These are phyloP conservation scores for Nylanderia fulva DNA, from an alignment of 1,140 invertebrate species.

Conservation along the genomic window DNA sequence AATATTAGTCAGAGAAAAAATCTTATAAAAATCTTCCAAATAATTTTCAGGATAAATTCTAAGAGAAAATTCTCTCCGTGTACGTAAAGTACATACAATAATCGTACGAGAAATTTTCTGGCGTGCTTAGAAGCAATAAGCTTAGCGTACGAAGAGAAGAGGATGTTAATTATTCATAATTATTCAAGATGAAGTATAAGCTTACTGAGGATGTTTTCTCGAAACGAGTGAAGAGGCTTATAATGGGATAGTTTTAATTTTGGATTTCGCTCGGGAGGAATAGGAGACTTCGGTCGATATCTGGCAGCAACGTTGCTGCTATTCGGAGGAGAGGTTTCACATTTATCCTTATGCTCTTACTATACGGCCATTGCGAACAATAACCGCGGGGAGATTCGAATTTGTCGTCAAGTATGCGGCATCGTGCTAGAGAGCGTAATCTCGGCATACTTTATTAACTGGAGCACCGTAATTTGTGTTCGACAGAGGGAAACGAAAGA, in stretches of 20 bases:
- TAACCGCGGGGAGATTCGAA: conserved; percentile 64
- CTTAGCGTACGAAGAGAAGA: not conserved
- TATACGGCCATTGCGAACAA: conserved; percentile 69
- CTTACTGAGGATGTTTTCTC: not conserved
- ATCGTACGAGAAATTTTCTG: not conserved
- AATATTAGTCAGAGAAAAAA: too few species aligned
- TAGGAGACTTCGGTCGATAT: conserved; percentile 51
- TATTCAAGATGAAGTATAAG: not conserved
- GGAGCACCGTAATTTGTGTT: not conserved
- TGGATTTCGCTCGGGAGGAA: conserved; percentile 12
- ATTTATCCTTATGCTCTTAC: conserved; percentile 75
- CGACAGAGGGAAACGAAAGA: not conserved
- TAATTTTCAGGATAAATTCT: too few species aligned
- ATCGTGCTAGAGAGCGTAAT: conserved; percentile 39
- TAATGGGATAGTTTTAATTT: conserved; percentile 53
- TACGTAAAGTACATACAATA: too few species aligned
- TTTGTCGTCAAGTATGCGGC: conserved; percentile 35
- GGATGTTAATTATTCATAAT: conserved; percentile 8
- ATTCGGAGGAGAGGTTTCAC: not conserved
- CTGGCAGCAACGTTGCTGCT: not conserved
- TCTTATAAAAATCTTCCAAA: too few species aligned
- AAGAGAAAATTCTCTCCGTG: too few species aligned
- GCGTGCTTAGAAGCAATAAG: not conserved
- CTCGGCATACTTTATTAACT: conserved; percentile 51
- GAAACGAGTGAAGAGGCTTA: not conserved